These are phyloP conservation scores for Apeltes quadracus DNA, from an alignment of 2,113 vertebrate species.

Conservation along the genomic window DNA sequence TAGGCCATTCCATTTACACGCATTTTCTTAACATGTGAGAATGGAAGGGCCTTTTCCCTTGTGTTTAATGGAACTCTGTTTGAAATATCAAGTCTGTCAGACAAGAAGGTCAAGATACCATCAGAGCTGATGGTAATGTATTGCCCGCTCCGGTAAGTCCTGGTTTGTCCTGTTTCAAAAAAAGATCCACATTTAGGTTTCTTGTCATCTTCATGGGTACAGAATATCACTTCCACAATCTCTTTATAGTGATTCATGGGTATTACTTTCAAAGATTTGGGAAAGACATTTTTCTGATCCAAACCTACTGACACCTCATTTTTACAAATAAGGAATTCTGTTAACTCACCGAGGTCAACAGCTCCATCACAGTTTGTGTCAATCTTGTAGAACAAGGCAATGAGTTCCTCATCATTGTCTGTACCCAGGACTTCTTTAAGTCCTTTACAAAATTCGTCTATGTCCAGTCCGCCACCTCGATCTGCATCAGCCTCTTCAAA, in stretches of 20 bases:
- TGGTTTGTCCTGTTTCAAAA: fast-evolving
- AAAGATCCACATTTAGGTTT: fast-evolving
- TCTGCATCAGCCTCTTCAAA: neutral
- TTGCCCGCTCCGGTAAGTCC: neutral
- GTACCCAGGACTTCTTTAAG: neutral
- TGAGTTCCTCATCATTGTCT: neutral
- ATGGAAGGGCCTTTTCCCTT: fast-evolving
- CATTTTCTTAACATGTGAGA: neutral
- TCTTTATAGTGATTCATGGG: fast-evolving
- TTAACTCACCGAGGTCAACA: neutral
- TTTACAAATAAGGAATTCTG: neutral
- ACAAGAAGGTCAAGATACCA: conserved; percentile 12
- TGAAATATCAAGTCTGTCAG: neutral
- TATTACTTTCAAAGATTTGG: neutral
- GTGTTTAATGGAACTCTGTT: fast-evolving
- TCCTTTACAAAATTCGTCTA: neutral
- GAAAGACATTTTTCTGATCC: neutral
- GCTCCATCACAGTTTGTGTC: neutral
- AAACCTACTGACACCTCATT: fast-evolving
- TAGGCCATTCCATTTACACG: conserved; percentile 3
- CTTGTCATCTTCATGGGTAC: fast-evolving
- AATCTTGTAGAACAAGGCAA: neutral
- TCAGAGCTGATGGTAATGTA: conserved; percentile 16
- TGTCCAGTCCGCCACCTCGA: neutral
- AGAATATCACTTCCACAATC: neutral